Evolutionary conservation across 2,113 vertebrate genomes (phyloP), one percentile per base, ranked within the genome.

Genomic region (Hymenochirus boettgeri): DNA sequence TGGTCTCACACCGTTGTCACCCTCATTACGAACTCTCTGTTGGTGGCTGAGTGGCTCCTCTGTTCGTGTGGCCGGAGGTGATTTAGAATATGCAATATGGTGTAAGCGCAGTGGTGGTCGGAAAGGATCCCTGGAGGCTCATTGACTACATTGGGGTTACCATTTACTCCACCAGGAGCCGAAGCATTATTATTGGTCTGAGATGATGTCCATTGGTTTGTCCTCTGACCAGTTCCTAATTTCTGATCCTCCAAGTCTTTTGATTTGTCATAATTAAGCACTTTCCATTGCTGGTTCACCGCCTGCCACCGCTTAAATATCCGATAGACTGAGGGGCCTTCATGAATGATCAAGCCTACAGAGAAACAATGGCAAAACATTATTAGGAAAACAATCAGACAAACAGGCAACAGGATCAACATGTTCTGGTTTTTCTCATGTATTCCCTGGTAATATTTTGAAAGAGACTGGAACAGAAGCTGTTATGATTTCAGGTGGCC

Each of bases 281-380:
- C 95, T 82, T 98, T 98, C 96, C 96, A 99, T 79, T 98, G 94
- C 82, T 99, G 96, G 87, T 99, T 99, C 73, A 99, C 95, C 0
- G 96, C 96, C 81, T 98, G 96, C 96, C 96, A 99, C 69, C 96
- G 88, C 71, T 97, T 93, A 82, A 99, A 98, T 81, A 99, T 99
- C 56, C 96, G 95, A 75, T 94, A 99, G 76, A 99, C 96, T 0
- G 96, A 96, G 27, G 96, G 96, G 31, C 96, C 95, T 82, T 99
- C 96, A 0, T 99, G 96, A 83, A 98, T 90, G 74, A 99, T 98
- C 76, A 99, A 83, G 58, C 95, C 96, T 97, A 85, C 25, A 75
- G 76, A 69, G 54, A 74, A 70, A 78, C 54, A 70, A 24, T 66
- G 72, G 56, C 74, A 77, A 66, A 72, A 7, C 13, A 42, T n/a